These are phyloP conservation scores for Notechis scutatus DNA, from an alignment of 2,113 vertebrate genomes.

Conservation along the genomic window DNA sequence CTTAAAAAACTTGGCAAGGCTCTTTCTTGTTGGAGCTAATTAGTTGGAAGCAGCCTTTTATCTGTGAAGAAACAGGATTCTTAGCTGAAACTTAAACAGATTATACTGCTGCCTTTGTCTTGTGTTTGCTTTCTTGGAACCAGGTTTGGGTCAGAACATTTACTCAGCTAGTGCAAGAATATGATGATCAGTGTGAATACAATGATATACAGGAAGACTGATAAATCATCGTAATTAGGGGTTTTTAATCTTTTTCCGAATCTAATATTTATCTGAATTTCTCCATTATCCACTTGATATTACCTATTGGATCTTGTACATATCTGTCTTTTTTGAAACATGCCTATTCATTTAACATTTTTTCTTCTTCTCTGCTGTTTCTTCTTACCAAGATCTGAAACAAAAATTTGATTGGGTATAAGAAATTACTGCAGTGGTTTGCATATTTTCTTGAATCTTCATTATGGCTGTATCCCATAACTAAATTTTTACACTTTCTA, in stretches of 20 bases:
- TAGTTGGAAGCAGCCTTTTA: too few relatives aligned
- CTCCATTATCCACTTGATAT: neutral
- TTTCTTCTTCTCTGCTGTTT: neutral
- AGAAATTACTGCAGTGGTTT: neutral
- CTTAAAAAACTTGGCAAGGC: too few relatives aligned
- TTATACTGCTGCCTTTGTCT: too few relatives aligned
- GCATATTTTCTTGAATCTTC: neutral
- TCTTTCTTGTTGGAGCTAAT: too few relatives aligned
- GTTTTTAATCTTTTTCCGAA: neutral
- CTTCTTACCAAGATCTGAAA: neutral
- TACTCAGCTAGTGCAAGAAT: neutral
- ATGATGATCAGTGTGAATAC: neutral
- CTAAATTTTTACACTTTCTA: neutral
- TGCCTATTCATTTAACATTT: neutral
- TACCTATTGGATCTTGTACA: neutral
- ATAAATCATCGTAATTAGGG: neutral
- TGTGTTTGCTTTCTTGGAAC: too few relatives aligned
- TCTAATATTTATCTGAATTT: neutral
- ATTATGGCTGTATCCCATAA: neutral
- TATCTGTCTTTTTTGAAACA: neutral
- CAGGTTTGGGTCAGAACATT: neutral
- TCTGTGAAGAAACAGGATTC: too few relatives aligned
- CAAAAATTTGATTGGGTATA: neutral
- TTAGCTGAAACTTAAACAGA: too few relatives aligned
- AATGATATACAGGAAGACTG: neutral